phyloP scores from a whole-genome alignment of 2,113 vertebrate genomes.

The Galemys pyrenaicus region DNA sequence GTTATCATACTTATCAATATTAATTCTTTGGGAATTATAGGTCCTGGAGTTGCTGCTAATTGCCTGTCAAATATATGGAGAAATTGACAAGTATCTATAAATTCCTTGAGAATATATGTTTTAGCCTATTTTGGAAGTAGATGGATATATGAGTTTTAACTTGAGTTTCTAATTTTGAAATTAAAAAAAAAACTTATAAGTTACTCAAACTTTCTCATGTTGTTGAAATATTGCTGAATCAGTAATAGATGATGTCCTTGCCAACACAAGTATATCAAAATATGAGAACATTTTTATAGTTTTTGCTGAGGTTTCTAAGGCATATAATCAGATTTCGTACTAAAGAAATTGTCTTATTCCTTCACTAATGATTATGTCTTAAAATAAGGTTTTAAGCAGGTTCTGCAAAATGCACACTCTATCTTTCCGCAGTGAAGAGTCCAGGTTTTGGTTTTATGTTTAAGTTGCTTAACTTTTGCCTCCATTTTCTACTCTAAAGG shows the following conservation, averaged over 20 bases:
- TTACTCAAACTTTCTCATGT: not conserved
- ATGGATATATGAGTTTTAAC: not conserved
- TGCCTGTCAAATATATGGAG: not conserved
- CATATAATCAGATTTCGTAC: not conserved
- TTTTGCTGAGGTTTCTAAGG: not conserved
- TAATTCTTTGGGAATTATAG: not conserved
- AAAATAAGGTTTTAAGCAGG: not conserved
- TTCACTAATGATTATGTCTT: not conserved
- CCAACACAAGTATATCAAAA: not conserved
- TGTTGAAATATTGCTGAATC: not conserved
- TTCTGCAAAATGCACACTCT: not conserved
- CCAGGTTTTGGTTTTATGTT: not conserved
- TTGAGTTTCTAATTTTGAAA: conserved; percentile 2
- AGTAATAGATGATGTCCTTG: not conserved
- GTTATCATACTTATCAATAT: not conserved
- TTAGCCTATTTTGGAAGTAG: not conserved
- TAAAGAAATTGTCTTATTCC: not conserved
- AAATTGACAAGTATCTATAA: not conserved
- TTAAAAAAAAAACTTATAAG: not conserved
- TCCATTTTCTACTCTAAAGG: not conserved
- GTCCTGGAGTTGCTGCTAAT: not conserved
- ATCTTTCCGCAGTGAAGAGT: not conserved
- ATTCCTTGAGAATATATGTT: not conserved
- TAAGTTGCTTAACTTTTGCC: not conserved
- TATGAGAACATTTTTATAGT: not conserved